Percentiles rank a stretch among this genome's conserved stretches.
Conservation (phyloP, 1,140 invertebrate genomes). For the Lasaia peninsularis region DNA sequence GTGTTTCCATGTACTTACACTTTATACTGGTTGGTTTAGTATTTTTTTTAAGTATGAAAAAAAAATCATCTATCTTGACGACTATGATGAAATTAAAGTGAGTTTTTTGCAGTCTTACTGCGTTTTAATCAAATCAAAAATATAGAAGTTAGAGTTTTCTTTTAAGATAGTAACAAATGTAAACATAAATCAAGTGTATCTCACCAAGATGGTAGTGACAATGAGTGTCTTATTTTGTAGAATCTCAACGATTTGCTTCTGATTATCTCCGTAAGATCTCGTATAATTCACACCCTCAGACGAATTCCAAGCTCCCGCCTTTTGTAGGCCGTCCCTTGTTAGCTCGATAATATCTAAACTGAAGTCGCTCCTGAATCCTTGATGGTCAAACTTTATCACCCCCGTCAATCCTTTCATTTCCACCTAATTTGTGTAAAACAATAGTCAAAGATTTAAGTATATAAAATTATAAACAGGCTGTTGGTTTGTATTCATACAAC, state of each 20-base stretch:
- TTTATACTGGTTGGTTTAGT: no score
- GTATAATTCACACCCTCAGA: slow-evolving; percentile 94
- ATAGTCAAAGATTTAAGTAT: background rate
- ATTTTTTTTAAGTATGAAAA: no score
- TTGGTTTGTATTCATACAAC: no score
- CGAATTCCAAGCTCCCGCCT: slow-evolving; percentile 94
- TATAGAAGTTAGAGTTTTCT: no score
- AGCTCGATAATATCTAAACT: slow-evolving; percentile 93
- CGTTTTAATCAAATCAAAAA: no score
- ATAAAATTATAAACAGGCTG: no score
- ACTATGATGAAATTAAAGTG: no score
- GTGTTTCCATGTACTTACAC: no score
- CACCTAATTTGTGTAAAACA: slow-evolving; percentile 78
- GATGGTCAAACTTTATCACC: slow-evolving; percentile 95
- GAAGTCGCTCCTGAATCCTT: slow-evolving; percentile 95
- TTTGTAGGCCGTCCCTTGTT: slow-evolving; percentile 86
- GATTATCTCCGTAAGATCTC: slow-evolving; percentile 88
- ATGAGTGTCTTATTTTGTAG: slow-evolving; percentile 94
- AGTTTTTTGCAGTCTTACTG: no score
- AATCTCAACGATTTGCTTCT: slow-evolving; percentile 90
- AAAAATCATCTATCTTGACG: no score
- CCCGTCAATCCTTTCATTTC: slow-evolving; percentile 95
- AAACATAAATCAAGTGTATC: slow-evolving; percentile 28
- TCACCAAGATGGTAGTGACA: slow-evolving; percentile 94
- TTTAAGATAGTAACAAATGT: no score